Evolutionary conservation across 2,113 vertebrate species (phyloP).

Genomic region (Nasalis larvatus): DNA sequence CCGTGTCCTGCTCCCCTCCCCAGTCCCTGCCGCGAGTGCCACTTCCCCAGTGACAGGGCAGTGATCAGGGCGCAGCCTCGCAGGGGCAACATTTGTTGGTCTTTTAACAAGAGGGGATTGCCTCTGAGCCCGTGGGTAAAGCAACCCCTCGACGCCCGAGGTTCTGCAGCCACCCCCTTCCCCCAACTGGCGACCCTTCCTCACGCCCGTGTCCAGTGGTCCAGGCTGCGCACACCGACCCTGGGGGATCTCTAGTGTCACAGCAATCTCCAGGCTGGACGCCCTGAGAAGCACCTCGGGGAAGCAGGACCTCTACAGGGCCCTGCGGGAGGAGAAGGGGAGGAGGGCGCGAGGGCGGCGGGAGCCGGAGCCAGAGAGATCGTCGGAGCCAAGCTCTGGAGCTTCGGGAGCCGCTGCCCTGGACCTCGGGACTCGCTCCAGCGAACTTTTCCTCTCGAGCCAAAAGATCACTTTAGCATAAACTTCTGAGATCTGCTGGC

Average conservation of each 20-base stretch:
- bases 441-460: neutral
- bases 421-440: neutral
- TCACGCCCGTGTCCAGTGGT: fast-evolving
- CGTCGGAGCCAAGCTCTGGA: neutral
- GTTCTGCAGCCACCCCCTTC: too few species aligned
- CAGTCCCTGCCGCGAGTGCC: neutral
- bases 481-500: conserved; percentile 46
- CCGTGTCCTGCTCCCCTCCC: neutral
- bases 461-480: conserved; percentile 31
- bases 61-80: neutral
- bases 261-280: neutral
- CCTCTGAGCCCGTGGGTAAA: neutral
- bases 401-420: neutral
- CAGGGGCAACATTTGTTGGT: neutral
- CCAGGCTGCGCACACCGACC: neutral
- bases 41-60: neutral
- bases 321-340: neutral
- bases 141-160: neutral
- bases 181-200: neutral
- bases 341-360: neutral
- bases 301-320: neutral
- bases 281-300: neutral
- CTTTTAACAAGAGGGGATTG: neutral
- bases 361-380: neutral
- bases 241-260: neutral